These are phyloP conservation scores for Muricea muricata DNA, from an alignment of 92 coral and sea anemone genomes.

Conservation along the genomic window DNA sequence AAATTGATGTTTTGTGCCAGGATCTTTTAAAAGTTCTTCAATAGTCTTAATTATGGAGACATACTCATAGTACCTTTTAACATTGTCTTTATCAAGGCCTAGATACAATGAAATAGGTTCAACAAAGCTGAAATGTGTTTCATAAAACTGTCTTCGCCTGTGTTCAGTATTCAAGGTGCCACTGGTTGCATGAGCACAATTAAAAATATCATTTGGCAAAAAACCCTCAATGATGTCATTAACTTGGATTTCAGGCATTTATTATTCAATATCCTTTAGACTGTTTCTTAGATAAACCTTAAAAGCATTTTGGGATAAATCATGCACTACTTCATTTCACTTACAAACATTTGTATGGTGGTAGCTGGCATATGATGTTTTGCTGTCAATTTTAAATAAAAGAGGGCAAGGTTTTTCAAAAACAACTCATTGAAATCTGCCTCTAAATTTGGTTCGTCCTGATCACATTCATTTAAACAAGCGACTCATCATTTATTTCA, in stretches of 20 bases:
- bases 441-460: background rate
- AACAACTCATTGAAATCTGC: background rate
- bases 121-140: background rate
- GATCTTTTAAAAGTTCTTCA: background rate
- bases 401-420: background rate
- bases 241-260: background rate
- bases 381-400: conserved; percentile 16
- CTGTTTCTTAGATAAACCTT: background rate
- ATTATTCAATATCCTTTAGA: background rate
- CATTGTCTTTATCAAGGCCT: background rate
- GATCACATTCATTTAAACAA: background rate
- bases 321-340: background rate
- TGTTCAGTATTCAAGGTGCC: background rate
- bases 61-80: conserved; percentile 1
- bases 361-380: conserved; percentile 20
- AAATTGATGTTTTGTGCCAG: background rate
- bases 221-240: background rate
- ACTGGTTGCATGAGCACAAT: background rate
- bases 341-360: conserved; percentile 8
- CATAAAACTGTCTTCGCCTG: background rate
- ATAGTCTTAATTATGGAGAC: background rate
- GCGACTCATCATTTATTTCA: background rate
- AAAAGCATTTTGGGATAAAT: background rate
- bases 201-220: background rate
- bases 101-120: background rate